Conservation (phyloP, 1,140 invertebrate genomes). For the Babylonia areolata region DNA sequence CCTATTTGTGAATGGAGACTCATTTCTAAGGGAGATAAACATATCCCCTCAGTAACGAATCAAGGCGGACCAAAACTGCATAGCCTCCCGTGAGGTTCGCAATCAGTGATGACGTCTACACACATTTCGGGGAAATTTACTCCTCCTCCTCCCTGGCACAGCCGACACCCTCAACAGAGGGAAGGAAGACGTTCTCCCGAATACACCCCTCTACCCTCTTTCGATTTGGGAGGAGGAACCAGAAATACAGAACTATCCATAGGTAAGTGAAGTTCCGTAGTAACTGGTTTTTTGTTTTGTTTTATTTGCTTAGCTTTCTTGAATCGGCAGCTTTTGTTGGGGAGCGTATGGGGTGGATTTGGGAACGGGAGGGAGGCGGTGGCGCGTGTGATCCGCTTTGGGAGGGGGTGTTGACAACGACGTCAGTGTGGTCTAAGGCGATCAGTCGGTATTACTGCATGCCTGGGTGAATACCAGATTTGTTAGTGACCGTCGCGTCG, state of each 20-base stretch:
- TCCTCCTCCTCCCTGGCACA: background rate
- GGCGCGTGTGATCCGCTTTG: background rate
- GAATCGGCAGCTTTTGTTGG: background rate
- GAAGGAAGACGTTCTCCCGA: background rate
- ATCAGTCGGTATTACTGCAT: background rate
- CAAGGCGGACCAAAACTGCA: background rate
- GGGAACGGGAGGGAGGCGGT: background rate
- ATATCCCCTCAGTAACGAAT: no score
- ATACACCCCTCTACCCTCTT: background rate
- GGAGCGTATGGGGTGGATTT: background rate
- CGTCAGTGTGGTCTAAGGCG: background rate
- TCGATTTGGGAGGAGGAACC: background rate
- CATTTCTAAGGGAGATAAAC: no score
- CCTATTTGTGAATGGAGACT: no score
- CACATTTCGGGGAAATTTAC: background rate
- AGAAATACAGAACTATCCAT: background rate
- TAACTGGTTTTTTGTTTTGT: no score
- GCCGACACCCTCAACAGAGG: slow-evolving; percentile 2
- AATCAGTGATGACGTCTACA: background rate
- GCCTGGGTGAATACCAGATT: background rate
- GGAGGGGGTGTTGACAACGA: slow-evolving; percentile 9
- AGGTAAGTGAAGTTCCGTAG: background rate
- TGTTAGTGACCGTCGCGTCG: background rate
- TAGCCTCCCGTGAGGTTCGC: background rate
- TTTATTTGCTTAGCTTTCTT: background rate